These are phyloP conservation scores for Drosophila macrospina DNA, from an alignment of 2,888 invertebrate genomes.

Conservation along the genomic window DNA sequence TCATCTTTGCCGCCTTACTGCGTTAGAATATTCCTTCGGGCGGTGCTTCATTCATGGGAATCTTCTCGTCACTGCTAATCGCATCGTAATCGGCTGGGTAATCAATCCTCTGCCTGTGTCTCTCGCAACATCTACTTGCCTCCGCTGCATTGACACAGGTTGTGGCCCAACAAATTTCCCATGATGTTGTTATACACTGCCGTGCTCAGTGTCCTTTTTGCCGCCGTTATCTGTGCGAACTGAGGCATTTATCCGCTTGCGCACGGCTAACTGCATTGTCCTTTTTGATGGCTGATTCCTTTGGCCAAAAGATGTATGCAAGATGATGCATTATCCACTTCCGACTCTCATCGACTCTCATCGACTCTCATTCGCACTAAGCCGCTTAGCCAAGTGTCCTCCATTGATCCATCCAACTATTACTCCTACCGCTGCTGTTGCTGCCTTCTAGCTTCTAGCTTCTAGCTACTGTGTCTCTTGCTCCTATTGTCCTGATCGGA, in stretches of 20 bases:
- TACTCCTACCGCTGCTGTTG: not conserved
- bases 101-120: conserved; percentile 64
- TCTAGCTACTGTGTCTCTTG: conserved; percentile 4
- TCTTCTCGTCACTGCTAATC: conserved; percentile 50
- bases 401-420: conserved; percentile 38
- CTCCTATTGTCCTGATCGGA: conserved; percentile 37
- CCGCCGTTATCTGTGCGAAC: conserved; percentile 78
- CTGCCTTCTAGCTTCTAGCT: conserved; percentile 8
- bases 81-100: conserved; percentile 71
- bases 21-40: not conserved
- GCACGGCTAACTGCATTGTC: conserved; percentile 83
- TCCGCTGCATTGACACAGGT: conserved; percentile 77
- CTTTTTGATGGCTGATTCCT: conserved; percentile 55
- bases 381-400: conserved; percentile 77
- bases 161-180: conserved; percentile 51
- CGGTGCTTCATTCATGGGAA: conserved; percentile 68
- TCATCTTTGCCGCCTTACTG: conserved; percentile 56
- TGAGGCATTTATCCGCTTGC: conserved; percentile 80
- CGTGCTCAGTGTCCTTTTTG: conserved; percentile 75
- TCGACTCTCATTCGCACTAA: conserved; percentile 46
- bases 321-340: conserved; percentile 79
- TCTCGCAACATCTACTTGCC: conserved; percentile 59
- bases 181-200: conserved; percentile 30
- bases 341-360: conserved; percentile 59
- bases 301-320: conserved; percentile 46